Base-by-base conservation (phyloP, 2,113 vertebrate species). In the Gallinago media region DNA sequence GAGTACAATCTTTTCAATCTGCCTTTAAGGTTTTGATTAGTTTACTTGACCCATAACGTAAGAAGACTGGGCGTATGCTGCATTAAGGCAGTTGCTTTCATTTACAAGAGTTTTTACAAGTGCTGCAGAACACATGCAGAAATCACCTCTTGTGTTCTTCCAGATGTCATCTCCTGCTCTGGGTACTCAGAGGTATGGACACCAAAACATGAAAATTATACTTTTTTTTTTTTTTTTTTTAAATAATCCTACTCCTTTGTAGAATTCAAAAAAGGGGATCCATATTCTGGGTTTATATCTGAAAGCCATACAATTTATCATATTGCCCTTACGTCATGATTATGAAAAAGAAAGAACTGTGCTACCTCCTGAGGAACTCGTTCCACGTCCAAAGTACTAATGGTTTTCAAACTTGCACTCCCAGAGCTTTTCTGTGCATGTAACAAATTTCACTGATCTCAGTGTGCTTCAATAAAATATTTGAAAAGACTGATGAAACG, bases 141-240 rank as follows among this genome's bases (percentile, higher is more conserved):
- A 67, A 63, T 27, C 31, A 13, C 8, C 23, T 58, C 22, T 23
- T 8, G 12, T 8, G n/a, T 17, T 77, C 31, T 44, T 58, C n/a
- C 6, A 5, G 27, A 42, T 63, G n/a, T 18, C 7, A 0, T 32
- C n/a, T 52, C 18, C 42, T 38, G 22, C 27, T 47, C 25, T 0
- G 1, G 32, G 14, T 44, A 76, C 47, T 46, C 5, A 0, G 66
- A 72, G 23, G 17, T 13, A 61, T 1, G 4, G n/a, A 62, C 40
- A 81, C 56, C 40, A 80, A 40, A 61, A 34, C 4, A 0, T 1
- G 3, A 0, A 3, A 14, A 52, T 17, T 56, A 11, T 26, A 36
- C 0, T 11, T 59, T 23, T 5, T 20, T 19, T 19, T 55, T 32
- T 21, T n/a, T 59, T 16, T 58, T 58, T 34, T 58, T n/a, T 34